A percentile compares a stretch with the other conserved stretches of the same genome.
Evolutionary conservation across 2,113 vertebrate genomes (phyloP).

Genomic region (Archilochus colubris): DNA sequence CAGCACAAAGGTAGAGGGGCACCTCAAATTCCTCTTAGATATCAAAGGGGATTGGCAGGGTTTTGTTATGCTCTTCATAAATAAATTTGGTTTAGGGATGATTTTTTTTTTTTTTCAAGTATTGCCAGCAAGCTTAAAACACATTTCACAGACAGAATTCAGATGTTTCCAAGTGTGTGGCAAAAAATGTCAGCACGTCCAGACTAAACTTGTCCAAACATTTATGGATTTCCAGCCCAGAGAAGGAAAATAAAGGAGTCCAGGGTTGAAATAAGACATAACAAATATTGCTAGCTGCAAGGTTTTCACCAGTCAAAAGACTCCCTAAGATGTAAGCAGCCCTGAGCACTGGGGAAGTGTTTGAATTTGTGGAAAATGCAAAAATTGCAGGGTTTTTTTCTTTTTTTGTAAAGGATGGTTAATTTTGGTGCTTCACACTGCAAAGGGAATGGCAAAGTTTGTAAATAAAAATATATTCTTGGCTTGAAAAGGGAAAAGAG

Average conservation of each 20-base stretch:
- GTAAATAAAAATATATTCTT: neutral
- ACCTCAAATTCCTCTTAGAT: slow-evolving; percentile 38
- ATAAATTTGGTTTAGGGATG: slow-evolving; percentile 6
- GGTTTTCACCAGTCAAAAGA: neutral
- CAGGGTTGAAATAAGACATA: neutral
- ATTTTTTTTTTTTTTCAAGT: neutral
- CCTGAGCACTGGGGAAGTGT: neutral
- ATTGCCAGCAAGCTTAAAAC: slow-evolving; percentile 14
- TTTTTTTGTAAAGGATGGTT: neutral
- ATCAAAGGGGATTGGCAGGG: slow-evolving; percentile 33
- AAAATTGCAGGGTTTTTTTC: neutral
- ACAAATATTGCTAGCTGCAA: neutral
- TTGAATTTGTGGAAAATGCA: neutral
- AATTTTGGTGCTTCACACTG: neutral
- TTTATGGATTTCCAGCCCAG: slow-evolving; percentile 1
- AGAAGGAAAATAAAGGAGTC: neutral
- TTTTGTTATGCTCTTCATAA: slow-evolving; percentile 47
- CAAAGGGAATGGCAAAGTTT: neutral
- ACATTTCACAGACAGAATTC: slow-evolving; percentile 3
- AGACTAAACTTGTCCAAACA: neutral
- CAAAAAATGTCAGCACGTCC: neutral
- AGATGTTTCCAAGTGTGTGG: neutral
- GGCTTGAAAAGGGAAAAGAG: neutral
- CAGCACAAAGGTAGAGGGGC: slow-evolving; percentile 12
- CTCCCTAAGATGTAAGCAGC: neutral